phyloP scores from a whole-genome alignment of 2,113 vertebrate species.

The Orycteropus afer region DNA sequence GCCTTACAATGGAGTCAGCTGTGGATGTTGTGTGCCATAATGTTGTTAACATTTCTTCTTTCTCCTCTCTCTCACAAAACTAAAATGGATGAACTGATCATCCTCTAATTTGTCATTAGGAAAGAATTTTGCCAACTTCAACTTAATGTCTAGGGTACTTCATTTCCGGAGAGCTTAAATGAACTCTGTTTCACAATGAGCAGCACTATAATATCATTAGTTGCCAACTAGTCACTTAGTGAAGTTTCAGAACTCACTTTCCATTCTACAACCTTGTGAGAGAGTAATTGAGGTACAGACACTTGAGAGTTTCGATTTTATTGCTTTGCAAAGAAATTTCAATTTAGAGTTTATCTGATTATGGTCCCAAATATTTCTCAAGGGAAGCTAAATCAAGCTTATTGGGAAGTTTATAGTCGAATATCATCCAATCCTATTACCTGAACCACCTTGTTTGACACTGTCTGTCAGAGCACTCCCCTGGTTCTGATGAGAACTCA shows the following conservation, averaged over 20 bases:
- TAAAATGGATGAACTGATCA: slow-evolving; percentile 57
- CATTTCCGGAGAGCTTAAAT: slow-evolving; percentile 61
- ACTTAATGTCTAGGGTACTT: slow-evolving; percentile 54
- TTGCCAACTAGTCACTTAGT: slow-evolving; percentile 24
- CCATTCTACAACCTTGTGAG: slow-evolving; percentile 48
- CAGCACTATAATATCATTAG: slow-evolving; percentile 25
- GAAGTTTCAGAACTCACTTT: slow-evolving; percentile 24
- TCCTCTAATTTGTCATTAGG: slow-evolving; percentile 61
- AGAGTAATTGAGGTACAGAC: slow-evolving; percentile 52
- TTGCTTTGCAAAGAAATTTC: slow-evolving; percentile 70
- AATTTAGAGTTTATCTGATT: slow-evolving; percentile 71
- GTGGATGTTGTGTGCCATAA: neutral
- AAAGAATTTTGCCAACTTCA: slow-evolving; percentile 52
- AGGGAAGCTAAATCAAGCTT: slow-evolving; percentile 55
- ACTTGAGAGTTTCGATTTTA: slow-evolving; percentile 57
- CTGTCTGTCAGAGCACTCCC: neutral
- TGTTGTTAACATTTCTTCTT: slow-evolving; percentile 32
- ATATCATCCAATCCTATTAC: slow-evolving; percentile 31
- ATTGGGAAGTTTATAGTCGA: slow-evolving; percentile 42
- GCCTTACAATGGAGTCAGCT: neutral
- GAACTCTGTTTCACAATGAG: slow-evolving; percentile 47
- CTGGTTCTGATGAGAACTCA: slow-evolving; percentile 19
- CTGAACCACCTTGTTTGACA: slow-evolving; percentile 35
- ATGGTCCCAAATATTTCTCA: slow-evolving; percentile 68
- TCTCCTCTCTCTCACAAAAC: neutral